Conservation (phyloP, 2,113 vertebrate species). For the Rhipidura dahli region DNA sequence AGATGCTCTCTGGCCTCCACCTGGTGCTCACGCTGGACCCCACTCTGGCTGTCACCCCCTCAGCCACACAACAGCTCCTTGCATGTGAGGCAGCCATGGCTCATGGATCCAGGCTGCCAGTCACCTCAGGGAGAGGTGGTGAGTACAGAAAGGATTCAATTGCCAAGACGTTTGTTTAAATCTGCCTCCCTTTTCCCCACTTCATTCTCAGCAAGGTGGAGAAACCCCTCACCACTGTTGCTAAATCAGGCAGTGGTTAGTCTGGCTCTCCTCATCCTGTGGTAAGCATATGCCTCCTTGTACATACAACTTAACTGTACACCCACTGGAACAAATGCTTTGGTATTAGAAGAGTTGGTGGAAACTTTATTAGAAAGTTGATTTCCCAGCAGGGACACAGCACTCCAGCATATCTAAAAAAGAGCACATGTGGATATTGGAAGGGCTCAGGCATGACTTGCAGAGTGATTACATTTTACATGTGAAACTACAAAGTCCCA, state of each 20-base stretch:
- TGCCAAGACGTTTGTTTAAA: background rate
- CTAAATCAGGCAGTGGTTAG: background rate
- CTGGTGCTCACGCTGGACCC: background rate
- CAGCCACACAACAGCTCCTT: background rate
- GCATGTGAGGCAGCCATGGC: rapidly evolving
- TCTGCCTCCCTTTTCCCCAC: background rate
- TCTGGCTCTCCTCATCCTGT: background rate
- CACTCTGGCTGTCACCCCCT: background rate
- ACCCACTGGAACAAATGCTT: background rate
- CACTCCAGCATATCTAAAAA: background rate
- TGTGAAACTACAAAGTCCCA: background rate
- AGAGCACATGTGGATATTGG: background rate
- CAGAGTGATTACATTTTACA: background rate
- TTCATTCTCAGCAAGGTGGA: background rate
- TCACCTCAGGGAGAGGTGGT: background rate
- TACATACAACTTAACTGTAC: background rate
- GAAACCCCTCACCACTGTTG: background rate
- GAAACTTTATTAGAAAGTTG: background rate
- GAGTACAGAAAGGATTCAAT: background rate
- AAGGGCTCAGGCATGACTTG: background rate
- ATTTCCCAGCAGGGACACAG: background rate
- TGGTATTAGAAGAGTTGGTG: background rate
- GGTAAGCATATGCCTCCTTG: background rate
- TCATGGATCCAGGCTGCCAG: rapidly evolving
- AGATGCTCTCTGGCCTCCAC: background rate